Evolutionary conservation across 2,113 vertebrate genomes (phyloP).

Genomic region (Seriola dumerili): DNA sequence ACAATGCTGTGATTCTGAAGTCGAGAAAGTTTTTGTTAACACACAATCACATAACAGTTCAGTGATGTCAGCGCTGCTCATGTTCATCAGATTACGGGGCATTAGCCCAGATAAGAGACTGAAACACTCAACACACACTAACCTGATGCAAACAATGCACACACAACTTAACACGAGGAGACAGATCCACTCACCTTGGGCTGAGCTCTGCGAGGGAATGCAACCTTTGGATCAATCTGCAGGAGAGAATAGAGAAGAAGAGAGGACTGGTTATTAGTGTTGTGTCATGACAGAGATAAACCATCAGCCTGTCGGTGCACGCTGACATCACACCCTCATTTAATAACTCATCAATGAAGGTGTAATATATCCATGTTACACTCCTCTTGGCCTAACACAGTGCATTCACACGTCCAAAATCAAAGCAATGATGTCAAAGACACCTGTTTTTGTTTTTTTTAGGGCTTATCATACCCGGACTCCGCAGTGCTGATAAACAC

Average conservation of each 20-base stretch:
- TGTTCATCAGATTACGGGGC: conserved; percentile 63
- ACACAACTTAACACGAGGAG: conserved; percentile 17
- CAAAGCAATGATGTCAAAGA: background rate
- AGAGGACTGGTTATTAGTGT: conserved; percentile 67
- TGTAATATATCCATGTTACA: conserved; percentile 5
- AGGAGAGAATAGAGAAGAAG: conserved; percentile 75
- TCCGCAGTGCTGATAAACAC: background rate
- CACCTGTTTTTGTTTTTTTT: background rate
- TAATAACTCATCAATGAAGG: conserved; percentile 1
- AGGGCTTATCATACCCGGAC: background rate
- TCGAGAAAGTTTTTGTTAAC: conserved; percentile 43
- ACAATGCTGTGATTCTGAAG: conserved; percentile 27
- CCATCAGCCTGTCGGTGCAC: conserved; percentile 4
- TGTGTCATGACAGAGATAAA: background rate
- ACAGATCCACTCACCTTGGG: conserved; percentile 91
- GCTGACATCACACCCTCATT: conserved; percentile 28
- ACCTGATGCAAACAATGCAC: conserved; percentile 34
- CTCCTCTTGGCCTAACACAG: background rate
- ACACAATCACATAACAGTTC: conserved; percentile 14
- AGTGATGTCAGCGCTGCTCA: conserved; percentile 52
- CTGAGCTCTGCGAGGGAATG: conserved; percentile 97
- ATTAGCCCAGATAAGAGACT: conserved; percentile 58
- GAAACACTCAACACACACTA: conserved; percentile 26
- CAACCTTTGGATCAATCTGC: conserved; percentile 99
- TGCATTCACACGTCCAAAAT: background rate